Base-by-base conservation (phyloP, 2,113 vertebrate species). In the Phyllopteryx taeniolatus region DNA sequence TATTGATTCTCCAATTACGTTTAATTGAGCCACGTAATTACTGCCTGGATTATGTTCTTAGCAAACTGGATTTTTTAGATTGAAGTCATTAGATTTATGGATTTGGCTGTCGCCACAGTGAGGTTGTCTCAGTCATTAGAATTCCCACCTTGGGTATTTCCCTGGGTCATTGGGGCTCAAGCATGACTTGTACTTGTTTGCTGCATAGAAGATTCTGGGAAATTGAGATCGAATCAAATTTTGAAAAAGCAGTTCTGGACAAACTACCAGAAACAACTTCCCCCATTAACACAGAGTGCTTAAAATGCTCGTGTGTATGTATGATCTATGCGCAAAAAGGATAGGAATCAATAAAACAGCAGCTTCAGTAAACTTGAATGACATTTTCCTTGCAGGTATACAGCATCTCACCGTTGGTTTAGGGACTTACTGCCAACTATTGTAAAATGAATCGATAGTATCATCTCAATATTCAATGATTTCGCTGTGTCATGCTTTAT, bases 131-230 rank as follows among this genome's bases (percentile, higher is more conserved):
- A 46, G 64, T 47, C 64, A 46, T 66, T 66, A 43, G 42, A 4
- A 20, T 67, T 72, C 75, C 42, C 27, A 75, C 57, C 66, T 20
- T 9, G 20, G 20, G 39, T 44, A 65, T 65, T 65, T 44, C n/a
- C 39, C 49, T 77, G 49, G 71, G 61, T 62, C 63, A 27, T 4
- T 65, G n/a, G 20, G 43, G 63, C 62, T 44, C n/a, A 46, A 20
- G 20, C 20, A 47, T 61, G 43, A 66, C 43, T 66, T 47, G 31
- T 4, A 33, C 59, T 35, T 61, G 27, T 7, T 0, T 4, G 42
- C 8, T 27, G 35, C 7, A 47, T 35, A 17, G 59, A 15, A 47
- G 12, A 47, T 27, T 47, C 3, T n/a, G 42, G 19, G 20, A 64
- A 64, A 22, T 13, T 64, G 20, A 64, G 20, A 39, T 39, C 35